Evolutionary conservation across 2,888 invertebrate species (phyloP), one percentile per base, ranked within the genome.

Genomic region (Idaea aversata): DNA sequence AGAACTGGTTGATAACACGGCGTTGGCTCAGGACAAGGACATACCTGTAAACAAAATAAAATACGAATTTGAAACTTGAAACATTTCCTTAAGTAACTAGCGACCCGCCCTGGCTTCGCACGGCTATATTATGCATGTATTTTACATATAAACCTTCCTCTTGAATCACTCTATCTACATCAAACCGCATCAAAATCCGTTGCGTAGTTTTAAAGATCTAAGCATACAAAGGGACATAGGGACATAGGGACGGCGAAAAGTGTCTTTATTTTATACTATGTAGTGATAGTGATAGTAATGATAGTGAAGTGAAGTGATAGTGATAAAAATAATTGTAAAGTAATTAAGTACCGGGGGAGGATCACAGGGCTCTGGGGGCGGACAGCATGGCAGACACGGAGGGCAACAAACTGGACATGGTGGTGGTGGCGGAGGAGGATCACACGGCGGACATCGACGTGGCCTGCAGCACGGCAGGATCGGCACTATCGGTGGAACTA

Each of bases 361-460:
- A 75, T 92, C 86, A 75, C 92, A 87, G 59, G 88, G 84, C 66
- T 87, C 87, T 38, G 89, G 90, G 6, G 89, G 91, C 57, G 90
- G 91, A 64, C 89, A 88, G 72, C 93, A 92, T 0, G 93, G 93
- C 59, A 91, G 74, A 5, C 89, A 83, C 57, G 92, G 93, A 2
- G 92, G 92, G 63, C 85, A 90, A 70, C 84, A 90, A 7, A 88
- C 87, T 15, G 90, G 88, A 3, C 72, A 72, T 0, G 89, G 87
- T 10, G 86, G 84, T 0, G 86, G 87, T 10, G 75, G 77, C 0
- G 87, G 88, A 4, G 80, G 80, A 0, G 87, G 87, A 5, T 88
- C 88, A 57, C 75, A 75, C 0, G 85, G 81, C 5, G 88, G 88
- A 25, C 71, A 66, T 36, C 93, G 85, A 1, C 91, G 86, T 2